A percentile compares a stretch with the other conserved stretches of the same genome.
These are phyloP conservation scores for Anthopleura xanthogrammica DNA, from an alignment of 92 coral and sea anemone species.

Conservation along the genomic window DNA sequence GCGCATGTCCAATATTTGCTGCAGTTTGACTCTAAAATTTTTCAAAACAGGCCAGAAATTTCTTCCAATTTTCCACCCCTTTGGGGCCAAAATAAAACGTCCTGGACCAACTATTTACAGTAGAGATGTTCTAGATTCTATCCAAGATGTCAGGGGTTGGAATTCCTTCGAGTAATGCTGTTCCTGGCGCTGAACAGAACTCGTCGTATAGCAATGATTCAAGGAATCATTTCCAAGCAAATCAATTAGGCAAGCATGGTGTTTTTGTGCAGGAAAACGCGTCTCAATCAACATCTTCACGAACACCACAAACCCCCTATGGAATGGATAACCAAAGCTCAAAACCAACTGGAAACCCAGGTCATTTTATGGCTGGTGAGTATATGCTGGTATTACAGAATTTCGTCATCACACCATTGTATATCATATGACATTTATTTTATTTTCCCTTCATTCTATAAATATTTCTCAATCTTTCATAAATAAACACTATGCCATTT, in stretches of 20 bases:
- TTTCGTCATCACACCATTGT: slow-evolving; percentile 25
- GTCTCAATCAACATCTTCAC: slow-evolving; percentile 1
- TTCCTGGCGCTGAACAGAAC: slow-evolving; percentile 79
- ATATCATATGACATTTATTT: slow-evolving; percentile 24
- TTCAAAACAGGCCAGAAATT: slow-evolving; percentile 5
- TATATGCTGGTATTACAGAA: not conserved
- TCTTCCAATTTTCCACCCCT: slow-evolving; percentile 17
- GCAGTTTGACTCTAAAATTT: slow-evolving; percentile 23
- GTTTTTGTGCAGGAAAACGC: slow-evolving; percentile 44
- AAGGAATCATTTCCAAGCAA: slow-evolving; percentile 62
- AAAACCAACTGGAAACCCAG: slow-evolving; percentile 17
- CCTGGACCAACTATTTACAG: slow-evolving; percentile 5
- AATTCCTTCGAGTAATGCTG: slow-evolving; percentile 62
- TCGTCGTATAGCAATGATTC: slow-evolving; percentile 63
- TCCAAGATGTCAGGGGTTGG: slow-evolving; percentile 80
- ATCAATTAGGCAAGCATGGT: slow-evolving; percentile 49
- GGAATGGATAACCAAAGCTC: slow-evolving; percentile 33
- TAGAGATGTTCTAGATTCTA: slow-evolving; percentile 46
- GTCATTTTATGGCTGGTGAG: slow-evolving; percentile 20
- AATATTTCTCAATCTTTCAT: not conserved
- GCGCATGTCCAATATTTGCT: slow-evolving; percentile 72
- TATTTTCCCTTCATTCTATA: not conserved
- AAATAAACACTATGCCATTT: not conserved
- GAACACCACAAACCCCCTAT: slow-evolving; percentile 34
- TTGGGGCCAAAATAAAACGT: slow-evolving; percentile 20